Evolutionary conservation across 2,113 vertebrate genomes (phyloP), one percentile per base, ranked within the genome.

Genomic region (Prunella himalayana): DNA sequence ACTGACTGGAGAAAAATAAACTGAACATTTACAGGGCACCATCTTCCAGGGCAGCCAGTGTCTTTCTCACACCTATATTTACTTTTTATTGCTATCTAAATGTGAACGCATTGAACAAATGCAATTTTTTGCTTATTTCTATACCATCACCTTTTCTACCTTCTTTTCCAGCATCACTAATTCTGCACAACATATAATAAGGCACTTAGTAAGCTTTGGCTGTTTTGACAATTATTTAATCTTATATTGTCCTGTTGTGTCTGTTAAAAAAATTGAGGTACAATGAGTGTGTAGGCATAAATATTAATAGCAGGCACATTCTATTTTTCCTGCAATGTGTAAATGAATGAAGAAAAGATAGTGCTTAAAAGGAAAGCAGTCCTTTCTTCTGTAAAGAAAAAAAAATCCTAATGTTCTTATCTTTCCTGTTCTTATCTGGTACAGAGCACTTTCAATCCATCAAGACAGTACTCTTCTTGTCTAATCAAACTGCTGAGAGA

Each of bases 401-500:
- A 41, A 61, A 45, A 56, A 35, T 13, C 63, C 79, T 90, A 91
- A 86, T 90, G 92, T 82, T 85, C 82, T 94, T 96, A 93, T 94
- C 95, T 75, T 91, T 82, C 81, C 47, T 45, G 39, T 63, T 92
- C 95, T 97, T 96, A 97, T 95, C 93, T 97, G 45, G 54, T 66
- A 80, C 18, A 80, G 81, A 80, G 68, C 44, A 90, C 86, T 90
- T 92, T 90, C 90, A 91, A 93, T 94, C 90, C 86, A 83, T 97
- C 92, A 93, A 92, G 88, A 95, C 92, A 87, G 82, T 94, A 75
- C 88, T 79, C 81, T 70, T 95, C 84, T 96, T 95, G 95, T 95
- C 95, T 97, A 96, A 97, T 96, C 68, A 7, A 96, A 77, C 90
- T 92, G 73, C 75, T 82, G 92, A 65, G 88, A 94, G 97, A 96